A percentile compares a stretch with the other conserved stretches of the same genome.
phyloP scores from a whole-genome alignment of 2,113 vertebrate species.

The Chionis minor region DNA sequence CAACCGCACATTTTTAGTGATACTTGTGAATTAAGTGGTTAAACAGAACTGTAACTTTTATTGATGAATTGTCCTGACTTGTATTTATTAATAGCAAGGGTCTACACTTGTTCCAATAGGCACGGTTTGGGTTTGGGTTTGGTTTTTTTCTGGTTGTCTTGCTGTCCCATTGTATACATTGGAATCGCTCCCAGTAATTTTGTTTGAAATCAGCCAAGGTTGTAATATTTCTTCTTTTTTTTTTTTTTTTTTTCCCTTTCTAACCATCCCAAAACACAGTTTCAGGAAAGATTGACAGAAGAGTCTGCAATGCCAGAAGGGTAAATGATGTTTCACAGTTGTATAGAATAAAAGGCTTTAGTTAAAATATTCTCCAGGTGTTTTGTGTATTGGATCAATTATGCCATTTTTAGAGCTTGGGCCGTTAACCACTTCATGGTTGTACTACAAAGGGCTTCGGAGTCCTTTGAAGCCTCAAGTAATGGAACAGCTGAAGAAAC shows the following conservation, averaged over 20 bases:
- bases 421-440: not conserved
- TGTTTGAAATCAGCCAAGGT: constrained; percentile 47
- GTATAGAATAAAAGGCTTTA: constrained; percentile 83
- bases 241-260: not conserved
- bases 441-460: not conserved
- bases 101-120: constrained; percentile 14
- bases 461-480: not conserved
- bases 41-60: not conserved
- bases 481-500: not conserved
- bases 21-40: constrained; percentile 50
- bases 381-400: not conserved
- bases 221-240: not conserved
- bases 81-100: constrained; percentile 43
- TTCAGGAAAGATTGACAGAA: constrained; percentile 62
- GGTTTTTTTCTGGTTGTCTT: not conserved
- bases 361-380: constrained; percentile 63
- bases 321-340: constrained; percentile 75
- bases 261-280: constrained; percentile 43
- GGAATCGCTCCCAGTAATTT: not conserved
- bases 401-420: not conserved
- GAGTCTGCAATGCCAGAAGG: constrained; percentile 73
- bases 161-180: not conserved
- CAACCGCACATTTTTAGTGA: constrained; percentile 56
- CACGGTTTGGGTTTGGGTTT: not conserved
- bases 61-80: constrained; percentile 9